These are phyloP conservation scores for Tetragonula carbonaria DNA, from an alignment of 2,888 invertebrate genomes.

Conservation along the genomic window DNA sequence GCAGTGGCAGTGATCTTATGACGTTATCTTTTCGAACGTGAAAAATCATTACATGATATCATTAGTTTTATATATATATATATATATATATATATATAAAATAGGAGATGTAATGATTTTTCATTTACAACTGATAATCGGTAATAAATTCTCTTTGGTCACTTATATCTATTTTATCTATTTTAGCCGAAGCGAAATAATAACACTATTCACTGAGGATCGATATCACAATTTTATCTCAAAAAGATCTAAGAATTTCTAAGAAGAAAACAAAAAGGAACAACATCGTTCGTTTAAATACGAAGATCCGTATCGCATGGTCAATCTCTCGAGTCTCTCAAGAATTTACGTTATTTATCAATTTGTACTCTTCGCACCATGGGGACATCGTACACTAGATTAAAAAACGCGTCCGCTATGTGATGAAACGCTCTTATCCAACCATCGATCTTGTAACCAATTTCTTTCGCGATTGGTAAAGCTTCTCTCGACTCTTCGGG, in stretches of 20 bases:
- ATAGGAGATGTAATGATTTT: no score
- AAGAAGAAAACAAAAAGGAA: background rate
- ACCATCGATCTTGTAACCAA: constrained; percentile 83
- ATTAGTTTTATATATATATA: no score
- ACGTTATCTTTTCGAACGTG: background rate
- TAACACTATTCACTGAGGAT: background rate
- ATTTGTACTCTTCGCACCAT: constrained; percentile 84
- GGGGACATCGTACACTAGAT: constrained; percentile 86
- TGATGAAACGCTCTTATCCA: constrained; percentile 85
- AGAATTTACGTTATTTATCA: constrained; percentile 42
- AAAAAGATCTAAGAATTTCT: background rate
- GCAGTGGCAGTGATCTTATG: background rate
- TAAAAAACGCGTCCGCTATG: constrained; percentile 86
- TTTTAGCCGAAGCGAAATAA: background rate
- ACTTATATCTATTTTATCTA: background rate
- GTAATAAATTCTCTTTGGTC: background rate
- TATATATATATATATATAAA: no score
- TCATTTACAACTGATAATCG: background rate
- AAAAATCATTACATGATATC: background rate
- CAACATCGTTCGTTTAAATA: background rate
- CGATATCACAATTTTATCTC: background rate
- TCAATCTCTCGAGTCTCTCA: background rate
- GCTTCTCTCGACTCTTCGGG: constrained; percentile 72
- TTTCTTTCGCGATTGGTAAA: constrained; percentile 85
- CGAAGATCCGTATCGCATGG: background rate